Percentiles rank a stretch among this genome's conserved stretches.
phyloP scores from a whole-genome alignment of 2,113 vertebrate species.

The Trichechus manatus region DNA sequence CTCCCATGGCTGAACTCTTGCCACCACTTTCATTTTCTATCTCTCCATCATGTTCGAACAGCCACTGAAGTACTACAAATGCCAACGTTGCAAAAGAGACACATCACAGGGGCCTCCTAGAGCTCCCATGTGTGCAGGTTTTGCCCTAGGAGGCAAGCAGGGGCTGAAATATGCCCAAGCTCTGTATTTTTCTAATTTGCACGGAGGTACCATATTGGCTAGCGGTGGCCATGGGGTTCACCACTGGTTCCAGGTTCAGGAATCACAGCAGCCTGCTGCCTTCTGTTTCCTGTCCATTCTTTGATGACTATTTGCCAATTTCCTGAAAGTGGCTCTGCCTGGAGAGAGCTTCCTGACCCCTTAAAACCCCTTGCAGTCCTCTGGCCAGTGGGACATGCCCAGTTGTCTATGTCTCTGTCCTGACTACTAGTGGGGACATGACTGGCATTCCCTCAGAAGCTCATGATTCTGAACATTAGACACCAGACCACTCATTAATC shows the following conservation, averaged over 20 bases:
- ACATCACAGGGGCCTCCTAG: not conserved
- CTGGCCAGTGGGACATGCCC: not conserved
- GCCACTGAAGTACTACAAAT: not conserved
- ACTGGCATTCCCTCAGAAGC: not conserved
- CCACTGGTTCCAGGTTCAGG: not conserved
- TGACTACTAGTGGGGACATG: too few species aligned
- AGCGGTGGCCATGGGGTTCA: not conserved
- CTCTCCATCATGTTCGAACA: not conserved
- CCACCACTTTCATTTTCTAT: fast-evolving
- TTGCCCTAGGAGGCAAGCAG: not conserved
- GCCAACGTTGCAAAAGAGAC: not conserved
- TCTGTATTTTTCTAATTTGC: not conserved
- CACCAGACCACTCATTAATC: not conserved
- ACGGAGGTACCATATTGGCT: too few species aligned
- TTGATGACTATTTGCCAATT: not conserved
- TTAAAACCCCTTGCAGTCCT: not conserved
- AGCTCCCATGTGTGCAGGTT: too few species aligned
- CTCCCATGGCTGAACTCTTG: not conserved
- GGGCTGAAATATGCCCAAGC: too few species aligned
- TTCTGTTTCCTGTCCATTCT: not conserved
- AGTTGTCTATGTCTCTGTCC: not conserved
- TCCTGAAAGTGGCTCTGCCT: not conserved
- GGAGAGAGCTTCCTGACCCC: not conserved
- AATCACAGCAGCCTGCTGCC: not conserved
- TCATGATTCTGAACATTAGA: not conserved